Evolutionary conservation across 2,888 invertebrate species (phyloP).

Genomic region (Lasioglossum figueresi): DNA sequence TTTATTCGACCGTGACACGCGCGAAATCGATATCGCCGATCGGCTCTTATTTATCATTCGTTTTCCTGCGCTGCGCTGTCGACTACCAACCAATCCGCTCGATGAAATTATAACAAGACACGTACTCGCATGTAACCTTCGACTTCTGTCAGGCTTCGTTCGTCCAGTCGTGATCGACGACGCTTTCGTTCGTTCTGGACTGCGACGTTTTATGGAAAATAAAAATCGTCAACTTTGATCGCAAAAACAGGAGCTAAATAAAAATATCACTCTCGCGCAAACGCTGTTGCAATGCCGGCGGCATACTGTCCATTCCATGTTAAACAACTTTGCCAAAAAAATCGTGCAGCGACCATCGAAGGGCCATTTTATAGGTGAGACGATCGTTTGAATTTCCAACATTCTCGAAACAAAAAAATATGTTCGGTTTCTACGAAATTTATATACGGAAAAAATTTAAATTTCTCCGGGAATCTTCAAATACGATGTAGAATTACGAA

Average conservation of each 20-base stretch:
- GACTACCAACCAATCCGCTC: neutral
- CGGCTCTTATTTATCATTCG: conserved; percentile 49
- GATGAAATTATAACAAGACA: conserved; percentile 16
- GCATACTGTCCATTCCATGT: neutral
- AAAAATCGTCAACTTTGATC: neutral
- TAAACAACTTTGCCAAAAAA: too few relatives aligned
- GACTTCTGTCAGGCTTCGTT: neutral
- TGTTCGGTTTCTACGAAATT: too few relatives aligned
- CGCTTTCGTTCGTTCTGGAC: neutral
- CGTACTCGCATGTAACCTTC: neutral
- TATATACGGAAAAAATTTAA: too few relatives aligned
- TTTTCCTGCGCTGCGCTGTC: conserved; percentile 27
- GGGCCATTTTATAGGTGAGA: too few relatives aligned
- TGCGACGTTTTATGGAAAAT: neutral
- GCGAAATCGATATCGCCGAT: conserved; percentile 59
- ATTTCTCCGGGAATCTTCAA: too few relatives aligned
- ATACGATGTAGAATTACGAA: neutral
- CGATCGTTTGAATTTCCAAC: too few relatives aligned
- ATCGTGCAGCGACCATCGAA: too few relatives aligned
- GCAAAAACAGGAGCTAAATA: neutral
- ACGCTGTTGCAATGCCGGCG: too few relatives aligned
- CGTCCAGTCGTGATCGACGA: neutral
- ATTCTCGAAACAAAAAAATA: too few relatives aligned
- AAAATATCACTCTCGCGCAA: neutral
- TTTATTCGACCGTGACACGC: conserved; percentile 46